Evolutionary conservation across 2,888 invertebrate genomes (phyloP).

Genomic region (Conomelus anceps): DNA sequence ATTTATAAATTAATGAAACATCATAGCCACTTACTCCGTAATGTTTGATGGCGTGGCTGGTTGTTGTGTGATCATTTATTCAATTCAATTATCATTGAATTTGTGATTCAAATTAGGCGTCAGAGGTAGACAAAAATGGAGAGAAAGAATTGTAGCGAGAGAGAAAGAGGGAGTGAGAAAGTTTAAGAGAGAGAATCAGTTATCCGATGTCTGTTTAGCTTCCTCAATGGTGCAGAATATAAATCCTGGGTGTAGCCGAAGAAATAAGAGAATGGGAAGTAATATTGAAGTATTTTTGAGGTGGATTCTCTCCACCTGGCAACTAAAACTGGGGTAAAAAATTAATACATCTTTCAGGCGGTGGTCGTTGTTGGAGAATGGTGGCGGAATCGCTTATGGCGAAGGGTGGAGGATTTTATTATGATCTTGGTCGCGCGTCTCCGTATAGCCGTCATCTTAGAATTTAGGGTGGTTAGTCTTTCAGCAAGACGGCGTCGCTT

Average conservation of each 20-base stretch:
- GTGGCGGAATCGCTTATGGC: not conserved
- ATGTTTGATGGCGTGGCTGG: not conserved
- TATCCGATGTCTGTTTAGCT: not conserved
- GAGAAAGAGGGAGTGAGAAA: not conserved
- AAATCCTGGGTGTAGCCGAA: not conserved
- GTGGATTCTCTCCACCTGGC: not conserved
- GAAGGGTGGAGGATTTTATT: not conserved
- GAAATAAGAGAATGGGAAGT: not conserved
- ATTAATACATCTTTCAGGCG: not conserved
- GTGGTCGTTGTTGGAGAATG: not conserved
- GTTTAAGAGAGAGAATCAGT: not conserved
- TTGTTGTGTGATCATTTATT: not conserved
- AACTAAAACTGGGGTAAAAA: not conserved
- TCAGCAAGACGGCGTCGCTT: not conserved
- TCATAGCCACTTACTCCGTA: too few species aligned
- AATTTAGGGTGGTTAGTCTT: not conserved
- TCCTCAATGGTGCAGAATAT: not conserved
- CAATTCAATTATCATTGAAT: not conserved
- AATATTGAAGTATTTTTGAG: not conserved
- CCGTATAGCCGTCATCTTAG: not conserved
- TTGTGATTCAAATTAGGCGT: not conserved
- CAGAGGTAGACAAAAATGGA: too few species aligned
- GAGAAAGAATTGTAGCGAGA: too few species aligned
- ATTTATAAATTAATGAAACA: too few species aligned
- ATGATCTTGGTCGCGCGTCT: not conserved